Base-by-base conservation (phyloP, 2,113 vertebrate species). In the Nettapus auritus region DNA sequence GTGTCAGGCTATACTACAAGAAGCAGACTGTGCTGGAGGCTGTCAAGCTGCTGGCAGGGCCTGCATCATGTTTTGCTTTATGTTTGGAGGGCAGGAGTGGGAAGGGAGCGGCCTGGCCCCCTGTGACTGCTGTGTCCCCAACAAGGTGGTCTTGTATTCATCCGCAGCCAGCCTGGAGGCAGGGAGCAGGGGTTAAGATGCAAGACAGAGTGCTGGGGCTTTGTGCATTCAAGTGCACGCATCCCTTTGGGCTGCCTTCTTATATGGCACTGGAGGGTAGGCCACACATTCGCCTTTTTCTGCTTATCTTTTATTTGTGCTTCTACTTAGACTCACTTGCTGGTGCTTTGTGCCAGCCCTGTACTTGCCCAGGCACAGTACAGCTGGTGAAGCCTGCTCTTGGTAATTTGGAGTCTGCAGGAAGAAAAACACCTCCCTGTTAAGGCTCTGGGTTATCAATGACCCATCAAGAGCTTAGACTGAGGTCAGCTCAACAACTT, bases 191-290 rank as follows among this genome's bases (percentile, higher is more conserved):
- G 12, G 56, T 46, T n/a, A 26, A 60, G 63, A 23, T 9, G 34
- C 28, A n/a, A 40, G 12, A 29, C 7, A 16, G 50, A 46, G 60
- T 3, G 6, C 26, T 50, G 25, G 20, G 62, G 31, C 55, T 63
- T 14, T 17, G 40, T n/a, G 60, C 16, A 29, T 21, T 48, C 42
- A 33, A 36, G 60, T 6, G 36, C 18, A 8, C 0, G 1, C 0
- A 1, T 22, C 11, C 36, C n/a, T 52, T 16, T 8, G 48, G 48
- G 71, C 33, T 70, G n/a, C 29, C 6, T 25, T 57, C 42, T 31
- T 15, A 40, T 0, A 3, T 26, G 55, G 36, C 56, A 5, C 36
- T 28, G 55, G 10, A 77, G 20, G 33, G 19, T 38, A 56, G 48
- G 23, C 56, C 34, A 29, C 46, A 38, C 28, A 11, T 82, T 81